Percentiles rank a stretch among this genome's conserved stretches.
Evolutionary conservation across 37 sponge, comb jelly and placozoan genomes (phyloP).

Genomic region (Crambe crambe): DNA sequence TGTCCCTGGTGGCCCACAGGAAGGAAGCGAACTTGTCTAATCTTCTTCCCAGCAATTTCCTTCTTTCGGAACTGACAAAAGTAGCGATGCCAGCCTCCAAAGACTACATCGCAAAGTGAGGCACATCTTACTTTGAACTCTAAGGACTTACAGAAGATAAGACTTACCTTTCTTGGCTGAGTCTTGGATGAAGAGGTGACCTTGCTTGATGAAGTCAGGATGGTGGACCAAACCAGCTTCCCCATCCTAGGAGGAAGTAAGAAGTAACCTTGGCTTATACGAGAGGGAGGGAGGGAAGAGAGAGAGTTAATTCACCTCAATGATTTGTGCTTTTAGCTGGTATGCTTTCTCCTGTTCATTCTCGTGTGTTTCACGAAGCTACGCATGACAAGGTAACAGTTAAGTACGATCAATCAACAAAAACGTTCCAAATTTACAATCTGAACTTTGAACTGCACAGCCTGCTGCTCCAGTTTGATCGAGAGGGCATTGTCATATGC

Average conservation of each 20-base stretch:
- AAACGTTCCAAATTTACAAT: slow-evolving; percentile 36
- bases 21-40: slow-evolving; percentile 35
- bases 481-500: slow-evolving; percentile 68
- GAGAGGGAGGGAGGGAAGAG: not conserved
- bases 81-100: slow-evolving; percentile 62
- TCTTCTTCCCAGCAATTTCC: slow-evolving; percentile 29
- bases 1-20: slow-evolving; percentile 50
- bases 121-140: not conserved
- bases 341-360: slow-evolving; percentile 68
- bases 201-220: slow-evolving; percentile 75
- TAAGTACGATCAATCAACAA: not conserved
- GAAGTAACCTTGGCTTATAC: not conserved
- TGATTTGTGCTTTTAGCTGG: slow-evolving; percentile 69
- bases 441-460: slow-evolving; percentile 82
- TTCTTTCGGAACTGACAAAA: slow-evolving; percentile 75
- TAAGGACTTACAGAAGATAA: not conserved
- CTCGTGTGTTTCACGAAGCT: slow-evolving; percentile 63
- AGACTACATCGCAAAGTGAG: not conserved
- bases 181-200: slow-evolving; percentile 74
- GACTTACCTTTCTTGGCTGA: slow-evolving; percentile 38
- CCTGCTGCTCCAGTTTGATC: slow-evolving; percentile 53
- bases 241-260: slow-evolving; percentile 41
- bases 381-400: not conserved
- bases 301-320: slow-evolving; percentile 48
- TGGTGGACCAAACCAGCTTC: slow-evolving; percentile 71